Evolutionary conservation across 1,140 invertebrate species (phyloP).

Genomic region (Zaprionus africanus): DNA sequence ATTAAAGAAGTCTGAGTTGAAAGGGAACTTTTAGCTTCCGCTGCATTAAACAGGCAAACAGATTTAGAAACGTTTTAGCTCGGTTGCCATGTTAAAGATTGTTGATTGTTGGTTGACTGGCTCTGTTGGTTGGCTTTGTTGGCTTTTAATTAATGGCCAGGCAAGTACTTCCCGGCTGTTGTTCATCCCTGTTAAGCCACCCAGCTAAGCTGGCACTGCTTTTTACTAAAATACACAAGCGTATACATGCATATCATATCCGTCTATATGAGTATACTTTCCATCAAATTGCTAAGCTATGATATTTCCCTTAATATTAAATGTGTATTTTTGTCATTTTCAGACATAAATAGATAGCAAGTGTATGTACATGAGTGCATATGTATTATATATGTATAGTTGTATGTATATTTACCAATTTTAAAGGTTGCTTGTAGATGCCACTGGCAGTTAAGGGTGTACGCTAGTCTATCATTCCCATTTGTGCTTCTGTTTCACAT

Average conservation of each 20-base stretch:
- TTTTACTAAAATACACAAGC: constrained; percentile 8
- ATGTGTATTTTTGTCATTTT: not conserved
- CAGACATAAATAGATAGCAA: too few relatives aligned
- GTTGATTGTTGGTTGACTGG: constrained; percentile 12
- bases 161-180: constrained; percentile 55
- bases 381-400: not conserved
- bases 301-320: not conserved
- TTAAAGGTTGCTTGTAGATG: not conserved
- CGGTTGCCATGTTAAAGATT: constrained; percentile 20
- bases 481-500: not conserved
- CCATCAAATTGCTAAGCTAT: not conserved
- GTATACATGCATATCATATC: not conserved
- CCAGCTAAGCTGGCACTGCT: constrained; percentile 51
- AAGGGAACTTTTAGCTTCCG: not conserved
- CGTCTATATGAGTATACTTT: not conserved
- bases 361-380: too few relatives aligned
- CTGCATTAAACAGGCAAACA: constrained; percentile 42
- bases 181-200: constrained; percentile 44
- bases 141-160: constrained; percentile 70
- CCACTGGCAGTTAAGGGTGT: not conserved
- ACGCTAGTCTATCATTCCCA: not conserved
- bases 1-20: constrained; percentile 10
- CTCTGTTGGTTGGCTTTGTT: constrained; percentile 22
- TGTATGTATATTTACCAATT: not conserved
- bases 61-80: constrained; percentile 38